Evolutionary conservation across 1,140 invertebrate genomes (phyloP), one percentile per base, ranked within the genome.

Genomic region (Drosophila navojoa): DNA sequence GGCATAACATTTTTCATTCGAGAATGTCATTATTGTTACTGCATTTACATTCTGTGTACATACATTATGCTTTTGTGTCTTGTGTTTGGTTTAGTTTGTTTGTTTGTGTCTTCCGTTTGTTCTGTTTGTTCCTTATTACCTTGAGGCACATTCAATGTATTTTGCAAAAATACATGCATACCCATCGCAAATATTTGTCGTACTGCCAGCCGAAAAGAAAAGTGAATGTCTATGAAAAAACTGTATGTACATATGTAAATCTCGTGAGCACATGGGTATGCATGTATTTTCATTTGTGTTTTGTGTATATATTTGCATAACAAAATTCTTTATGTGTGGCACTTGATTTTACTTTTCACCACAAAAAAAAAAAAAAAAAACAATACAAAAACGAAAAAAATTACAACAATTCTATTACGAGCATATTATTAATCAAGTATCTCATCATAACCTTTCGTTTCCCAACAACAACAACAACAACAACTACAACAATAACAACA

Each of bases 401-500:
- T 49, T 58, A 70, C 2, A 52, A 75, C 13, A 60, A 62, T 71
- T 71, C 32, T 78, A 71, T 76, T 86, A 45, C 72, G 68, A 77
- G 63, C 78, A 85, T 85, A 69, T 86, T 81, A 85, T 85, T 85
- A 85, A 85, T 85, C 81, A 78, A 86, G 42, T 76, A 85, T 85
- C 71, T 86, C 81, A 85, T 86, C 79, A 79, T 79, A 81, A 81
- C 81, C 73, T 86, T 86, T 86, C 79, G 81, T 81, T 86, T 86
- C 78, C 77, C 77, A 81, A 86, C 66, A 85, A 84, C 59, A 64
- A 84, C 77, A 75, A 85, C 77, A 66, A 80, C 61, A 64, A 84
- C 63, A 62, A 82, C 76, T 64, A 84, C 59, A 60, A 79, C 47
- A 32, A 73, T 53, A 59, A 84, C 44, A 61, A 78, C 35, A 85